Percentiles rank a stretch among this genome's conserved stretches.
Conservation (phyloP, 2,888 invertebrate species). For the Drosophila kambysellisi region DNA sequence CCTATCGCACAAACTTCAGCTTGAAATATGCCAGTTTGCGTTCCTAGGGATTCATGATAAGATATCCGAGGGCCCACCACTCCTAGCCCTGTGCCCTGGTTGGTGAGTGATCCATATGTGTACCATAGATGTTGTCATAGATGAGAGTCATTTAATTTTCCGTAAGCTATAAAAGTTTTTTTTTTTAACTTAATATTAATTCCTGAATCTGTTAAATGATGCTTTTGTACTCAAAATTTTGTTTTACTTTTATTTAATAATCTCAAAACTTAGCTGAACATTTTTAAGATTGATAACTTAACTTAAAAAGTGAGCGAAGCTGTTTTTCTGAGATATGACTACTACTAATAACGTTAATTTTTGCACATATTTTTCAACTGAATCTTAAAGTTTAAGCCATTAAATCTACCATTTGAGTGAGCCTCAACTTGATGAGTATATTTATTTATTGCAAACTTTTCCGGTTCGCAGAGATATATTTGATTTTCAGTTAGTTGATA, state of each 20-base stretch:
- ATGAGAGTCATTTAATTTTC: too few species aligned
- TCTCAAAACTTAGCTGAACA: background rate
- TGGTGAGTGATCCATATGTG: too few species aligned
- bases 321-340: background rate
- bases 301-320: background rate
- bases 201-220: background rate
- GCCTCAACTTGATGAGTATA: slow-evolving; percentile 1
- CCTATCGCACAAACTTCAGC: too few species aligned
- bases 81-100: too few species aligned
- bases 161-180: background rate
- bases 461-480: background rate
- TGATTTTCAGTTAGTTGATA: slow-evolving; percentile 7
- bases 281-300: background rate
- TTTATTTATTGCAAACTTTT: background rate
- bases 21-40: too few species aligned
- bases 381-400: background rate
- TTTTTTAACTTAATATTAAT: background rate
- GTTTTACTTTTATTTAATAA: background rate
- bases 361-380: background rate
- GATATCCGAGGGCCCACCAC: too few species aligned
- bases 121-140: background rate
- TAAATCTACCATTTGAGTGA: background rate
- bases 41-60: too few species aligned
- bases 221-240: background rate
- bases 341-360: background rate